These are phyloP conservation scores for Pocillopora grandis DNA, from an alignment of 92 coral and sea anemone species.

Conservation along the genomic window DNA sequence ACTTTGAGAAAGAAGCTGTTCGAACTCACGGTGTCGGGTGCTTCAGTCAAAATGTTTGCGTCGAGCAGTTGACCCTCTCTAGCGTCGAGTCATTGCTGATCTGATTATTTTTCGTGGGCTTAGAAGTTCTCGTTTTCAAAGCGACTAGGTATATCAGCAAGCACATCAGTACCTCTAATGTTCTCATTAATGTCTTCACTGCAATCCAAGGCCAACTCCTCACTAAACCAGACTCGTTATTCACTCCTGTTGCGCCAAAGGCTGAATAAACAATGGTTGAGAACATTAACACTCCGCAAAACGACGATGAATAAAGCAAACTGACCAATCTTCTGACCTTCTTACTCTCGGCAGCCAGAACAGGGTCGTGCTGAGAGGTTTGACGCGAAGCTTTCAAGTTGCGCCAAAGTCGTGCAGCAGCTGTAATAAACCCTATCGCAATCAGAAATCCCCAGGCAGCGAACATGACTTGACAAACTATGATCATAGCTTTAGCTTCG, in stretches of 20 bases:
- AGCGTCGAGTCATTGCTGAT: slow-evolving; percentile 4
- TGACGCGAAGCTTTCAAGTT: slow-evolving; percentile 60
- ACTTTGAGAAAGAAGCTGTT: too few species aligned
- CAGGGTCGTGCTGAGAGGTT: slow-evolving; percentile 19
- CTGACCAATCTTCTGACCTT: slow-evolving; percentile 41
- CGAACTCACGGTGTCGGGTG: not conserved
- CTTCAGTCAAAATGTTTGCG: not conserved
- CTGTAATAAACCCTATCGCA: slow-evolving; percentile 56
- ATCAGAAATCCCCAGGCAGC: slow-evolving; percentile 78
- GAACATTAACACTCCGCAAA: slow-evolving; percentile 50
- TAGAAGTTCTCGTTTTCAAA: not conserved
- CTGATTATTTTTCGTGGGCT: slow-evolving; percentile 5
- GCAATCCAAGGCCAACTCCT: slow-evolving; percentile 72
- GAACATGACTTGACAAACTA: slow-evolving; percentile 63
- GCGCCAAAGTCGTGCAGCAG: slow-evolving; percentile 54
- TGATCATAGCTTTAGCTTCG: slow-evolving; percentile 52
- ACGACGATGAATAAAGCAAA: slow-evolving; percentile 52
- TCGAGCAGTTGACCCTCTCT: not conserved
- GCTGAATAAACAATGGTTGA: slow-evolving; percentile 61
- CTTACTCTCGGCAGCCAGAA: slow-evolving; percentile 47
- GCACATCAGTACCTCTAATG: slow-evolving; percentile 59
- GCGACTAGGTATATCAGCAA: slow-evolving; percentile 48
- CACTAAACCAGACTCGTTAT: slow-evolving; percentile 27
- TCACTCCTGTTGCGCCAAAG: slow-evolving; percentile 41
- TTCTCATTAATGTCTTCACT: slow-evolving; percentile 48